Conservation (phyloP, 2,797 vertebrate species). For the Acanthurus leucopareius region DNA sequence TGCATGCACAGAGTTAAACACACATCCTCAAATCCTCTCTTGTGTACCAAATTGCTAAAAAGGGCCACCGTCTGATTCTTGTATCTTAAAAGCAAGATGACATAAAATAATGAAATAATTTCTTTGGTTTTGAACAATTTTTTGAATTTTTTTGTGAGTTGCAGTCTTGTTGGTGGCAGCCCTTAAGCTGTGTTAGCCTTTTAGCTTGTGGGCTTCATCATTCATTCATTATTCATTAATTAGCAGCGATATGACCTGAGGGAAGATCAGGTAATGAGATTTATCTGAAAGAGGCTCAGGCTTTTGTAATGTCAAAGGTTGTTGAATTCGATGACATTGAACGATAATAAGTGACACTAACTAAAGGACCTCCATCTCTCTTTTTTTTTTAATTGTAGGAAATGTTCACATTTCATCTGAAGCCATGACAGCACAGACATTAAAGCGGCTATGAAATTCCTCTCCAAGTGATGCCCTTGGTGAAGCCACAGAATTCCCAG, state of each 20-base stretch:
- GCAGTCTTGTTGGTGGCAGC: not conserved
- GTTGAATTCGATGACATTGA: slow-evolving; percentile 35
- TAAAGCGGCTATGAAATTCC: slow-evolving; percentile 28
- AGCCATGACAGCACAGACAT: slow-evolving; percentile 9
- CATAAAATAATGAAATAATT: no score
- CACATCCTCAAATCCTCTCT: slow-evolving; percentile 26
- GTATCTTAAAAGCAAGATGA: not conserved
- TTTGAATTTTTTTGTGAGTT: slow-evolving; percentile 2
- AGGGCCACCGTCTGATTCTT: slow-evolving; percentile 30
- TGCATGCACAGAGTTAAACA: slow-evolving; percentile 38
- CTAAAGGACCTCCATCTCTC: not conserved
- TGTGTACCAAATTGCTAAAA: slow-evolving; percentile 23
- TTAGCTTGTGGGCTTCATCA: not conserved
- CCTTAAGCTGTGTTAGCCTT: slow-evolving; percentile 1
- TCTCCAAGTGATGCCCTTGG: slow-evolving; percentile 25
- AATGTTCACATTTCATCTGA: slow-evolving; percentile 4
- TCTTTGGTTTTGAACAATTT: not conserved
- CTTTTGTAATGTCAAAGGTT: slow-evolving; percentile 7
- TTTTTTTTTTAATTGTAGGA: slow-evolving; percentile 14
- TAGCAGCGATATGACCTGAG: slow-evolving; percentile 7
- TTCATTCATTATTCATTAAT: slow-evolving; percentile 8
- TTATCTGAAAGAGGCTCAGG: not conserved
- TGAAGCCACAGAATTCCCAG: slow-evolving; percentile 49
- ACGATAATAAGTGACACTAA: slow-evolving; percentile 2
- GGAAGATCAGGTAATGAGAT: slow-evolving; percentile 11